These are phyloP conservation scores for Ia io DNA, from an alignment of 2,113 vertebrate species.

Conservation along the genomic window DNA sequence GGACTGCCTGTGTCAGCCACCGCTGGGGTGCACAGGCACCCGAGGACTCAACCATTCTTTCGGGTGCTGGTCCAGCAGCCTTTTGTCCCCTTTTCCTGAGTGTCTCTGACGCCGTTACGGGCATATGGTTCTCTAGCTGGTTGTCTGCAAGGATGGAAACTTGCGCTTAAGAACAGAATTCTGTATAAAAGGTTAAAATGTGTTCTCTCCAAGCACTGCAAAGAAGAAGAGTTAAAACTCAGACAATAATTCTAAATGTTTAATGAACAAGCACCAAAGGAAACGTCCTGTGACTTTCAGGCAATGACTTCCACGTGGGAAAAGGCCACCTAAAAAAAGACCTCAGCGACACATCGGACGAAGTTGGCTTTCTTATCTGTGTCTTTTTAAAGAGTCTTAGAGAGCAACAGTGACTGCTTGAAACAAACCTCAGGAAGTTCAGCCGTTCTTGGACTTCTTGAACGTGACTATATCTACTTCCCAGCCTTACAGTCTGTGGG, in stretches of 20 bases:
- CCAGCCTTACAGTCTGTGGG: constrained; percentile 96
- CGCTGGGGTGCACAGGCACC: background rate
- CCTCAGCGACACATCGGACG: background rate
- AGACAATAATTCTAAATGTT: background rate
- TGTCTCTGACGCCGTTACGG: background rate
- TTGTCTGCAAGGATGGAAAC: background rate
- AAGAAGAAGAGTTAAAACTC: background rate
- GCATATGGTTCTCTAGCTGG: background rate
- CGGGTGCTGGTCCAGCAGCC: background rate
- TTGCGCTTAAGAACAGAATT: background rate
- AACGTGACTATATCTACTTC: constrained; percentile 98
- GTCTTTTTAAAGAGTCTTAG: background rate
- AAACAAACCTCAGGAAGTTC: constrained; percentile 95
- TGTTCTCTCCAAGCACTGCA: background rate
- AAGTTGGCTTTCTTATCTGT: background rate
- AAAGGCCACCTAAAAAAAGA: constrained; percentile 19
- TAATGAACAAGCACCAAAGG: background rate
- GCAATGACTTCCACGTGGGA: background rate
- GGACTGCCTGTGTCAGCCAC: background rate
- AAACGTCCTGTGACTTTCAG: background rate
- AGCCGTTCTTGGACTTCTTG: constrained; percentile 99
- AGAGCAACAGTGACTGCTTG: background rate
- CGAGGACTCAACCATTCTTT: background rate
- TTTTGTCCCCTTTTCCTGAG: background rate
- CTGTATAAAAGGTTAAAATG: background rate